Conservation (phyloP, 2,888 invertebrate species). For the Oscheius sp. region DNA sequence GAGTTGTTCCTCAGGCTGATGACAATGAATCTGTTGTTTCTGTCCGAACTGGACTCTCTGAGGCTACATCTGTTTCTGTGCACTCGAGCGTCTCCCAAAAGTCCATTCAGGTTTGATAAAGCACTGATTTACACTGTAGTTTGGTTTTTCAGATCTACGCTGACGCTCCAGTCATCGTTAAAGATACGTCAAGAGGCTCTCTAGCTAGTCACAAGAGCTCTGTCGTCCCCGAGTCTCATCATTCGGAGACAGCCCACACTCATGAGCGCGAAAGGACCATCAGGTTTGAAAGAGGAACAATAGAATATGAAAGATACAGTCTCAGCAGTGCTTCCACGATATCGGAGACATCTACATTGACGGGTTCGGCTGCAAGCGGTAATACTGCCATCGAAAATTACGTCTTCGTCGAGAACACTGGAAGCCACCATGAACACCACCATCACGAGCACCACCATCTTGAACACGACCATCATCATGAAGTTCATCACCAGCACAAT, state of each 20-base stretch:
- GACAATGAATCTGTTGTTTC: constrained; percentile 24
- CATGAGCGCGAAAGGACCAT: constrained; percentile 31
- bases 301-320: not conserved
- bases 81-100: constrained; percentile 57
- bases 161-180: constrained; percentile 25
- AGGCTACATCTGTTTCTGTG: constrained; percentile 55
- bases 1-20: constrained; percentile 15
- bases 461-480: constrained; percentile 14
- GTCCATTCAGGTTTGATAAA: constrained; percentile 34
- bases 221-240: constrained; percentile 24
- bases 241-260: constrained; percentile 30
- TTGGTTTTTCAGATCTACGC: not conserved
- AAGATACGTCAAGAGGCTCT: not conserved
- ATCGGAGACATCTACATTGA: not conserved
- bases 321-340: not conserved
- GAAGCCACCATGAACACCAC: not conserved
- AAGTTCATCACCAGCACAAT: constrained; percentile 10
- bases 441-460: constrained; percentile 7
- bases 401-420: constrained; percentile 3
- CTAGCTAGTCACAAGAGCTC: constrained; percentile 18
- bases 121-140: not conserved
- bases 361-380: constrained; percentile 16
- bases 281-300: not conserved
- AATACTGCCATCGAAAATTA: constrained; percentile 24
- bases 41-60: constrained; percentile 37